phyloP scores from a whole-genome alignment of 2,113 vertebrate genomes.

The Anarrhichthys ocellatus region DNA sequence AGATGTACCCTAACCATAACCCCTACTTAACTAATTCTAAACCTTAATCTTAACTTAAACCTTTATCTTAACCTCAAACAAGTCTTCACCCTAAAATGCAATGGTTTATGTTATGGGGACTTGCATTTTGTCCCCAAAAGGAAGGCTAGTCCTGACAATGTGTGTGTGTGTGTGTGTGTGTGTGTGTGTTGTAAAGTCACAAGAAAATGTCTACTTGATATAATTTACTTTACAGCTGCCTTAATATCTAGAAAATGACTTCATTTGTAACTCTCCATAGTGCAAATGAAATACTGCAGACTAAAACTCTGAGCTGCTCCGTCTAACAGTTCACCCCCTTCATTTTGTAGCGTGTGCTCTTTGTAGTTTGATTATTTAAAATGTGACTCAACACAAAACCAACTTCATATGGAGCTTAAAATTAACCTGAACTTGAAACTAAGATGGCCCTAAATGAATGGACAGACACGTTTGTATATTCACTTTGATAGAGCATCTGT shows the following conservation, averaged over 20 bases:
- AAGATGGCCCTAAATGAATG: neutral
- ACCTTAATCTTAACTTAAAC: no score
- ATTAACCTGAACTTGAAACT: neutral
- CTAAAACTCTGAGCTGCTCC: neutral
- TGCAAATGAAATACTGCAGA: neutral
- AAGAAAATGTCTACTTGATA: neutral
- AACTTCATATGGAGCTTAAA: neutral
- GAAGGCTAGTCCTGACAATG: no score
- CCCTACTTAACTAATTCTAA: neutral
- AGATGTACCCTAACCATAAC: neutral
- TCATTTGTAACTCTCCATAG: neutral
- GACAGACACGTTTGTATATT: neutral
- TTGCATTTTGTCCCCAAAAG: no score
- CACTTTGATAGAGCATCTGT: neutral
- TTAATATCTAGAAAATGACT: neutral
- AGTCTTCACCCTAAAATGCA: no score
- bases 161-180: no score
- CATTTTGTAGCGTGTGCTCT: neutral
- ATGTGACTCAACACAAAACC: neutral
- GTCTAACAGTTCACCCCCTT: neutral
- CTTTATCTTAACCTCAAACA: neutral
- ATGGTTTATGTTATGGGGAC: no score
- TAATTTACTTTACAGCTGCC: neutral
- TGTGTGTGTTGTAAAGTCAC: no score
- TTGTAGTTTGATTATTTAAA: constrained; percentile 9